A percentile compares a stretch with the other conserved stretches of the same genome.
Evolutionary conservation across 2,797 vertebrate species (phyloP).

Genomic region (Chaetophractus vellerosus): DNA sequence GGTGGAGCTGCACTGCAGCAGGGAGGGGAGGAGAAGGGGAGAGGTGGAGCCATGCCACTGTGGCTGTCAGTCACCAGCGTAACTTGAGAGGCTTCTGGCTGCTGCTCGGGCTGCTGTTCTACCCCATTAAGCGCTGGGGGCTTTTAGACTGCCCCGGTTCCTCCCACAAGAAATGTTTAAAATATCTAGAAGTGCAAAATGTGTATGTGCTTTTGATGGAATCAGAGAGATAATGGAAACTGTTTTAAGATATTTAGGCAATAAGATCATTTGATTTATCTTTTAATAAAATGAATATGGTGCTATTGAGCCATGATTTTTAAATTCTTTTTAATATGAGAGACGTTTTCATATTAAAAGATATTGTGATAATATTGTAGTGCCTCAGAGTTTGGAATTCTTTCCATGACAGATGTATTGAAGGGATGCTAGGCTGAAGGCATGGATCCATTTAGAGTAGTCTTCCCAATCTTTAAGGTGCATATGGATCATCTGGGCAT

Average conservation of each 20-base stretch:
- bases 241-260: not conserved
- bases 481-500: not conserved
- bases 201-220: not conserved
- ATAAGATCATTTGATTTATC: not conserved
- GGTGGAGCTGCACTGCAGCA: no score
- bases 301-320: constrained; percentile 11
- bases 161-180: no score
- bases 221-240: not conserved
- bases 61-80: no score
- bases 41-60: no score
- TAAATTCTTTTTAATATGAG: not conserved
- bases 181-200: not conserved
- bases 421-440: not conserved
- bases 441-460: not conserved
- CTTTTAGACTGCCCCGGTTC: no score
- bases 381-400: not conserved
- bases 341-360: not conserved
- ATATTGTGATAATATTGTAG: not conserved
- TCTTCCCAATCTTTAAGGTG: not conserved
- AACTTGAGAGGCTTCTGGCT: no score
- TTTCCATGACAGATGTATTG: not conserved
- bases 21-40: no score
- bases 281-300: not conserved
- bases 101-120: no score
- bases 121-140: no score